These are phyloP conservation scores for Eulimnadia texana DNA, from an alignment of 1,140 invertebrate species.

Conservation along the genomic window DNA sequence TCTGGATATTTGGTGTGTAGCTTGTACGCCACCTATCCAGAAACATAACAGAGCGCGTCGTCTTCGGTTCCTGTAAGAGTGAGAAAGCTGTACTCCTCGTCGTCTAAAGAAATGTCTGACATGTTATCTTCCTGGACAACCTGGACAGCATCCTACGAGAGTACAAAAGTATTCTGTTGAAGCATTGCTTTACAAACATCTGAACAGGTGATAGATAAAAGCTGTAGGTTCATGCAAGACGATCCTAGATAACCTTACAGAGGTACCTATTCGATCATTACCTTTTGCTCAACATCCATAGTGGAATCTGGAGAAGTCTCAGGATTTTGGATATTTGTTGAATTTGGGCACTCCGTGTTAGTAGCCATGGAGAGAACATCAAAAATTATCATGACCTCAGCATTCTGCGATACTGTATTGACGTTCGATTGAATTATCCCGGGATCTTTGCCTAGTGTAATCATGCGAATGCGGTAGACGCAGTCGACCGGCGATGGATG, in stretches of 20 bases:
- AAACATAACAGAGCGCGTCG: background rate
- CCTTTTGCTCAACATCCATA: background rate
- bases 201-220: too few relatives aligned
- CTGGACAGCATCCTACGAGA: too few relatives aligned
- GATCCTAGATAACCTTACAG: too few relatives aligned
- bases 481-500: background rate
- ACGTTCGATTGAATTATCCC: background rate
- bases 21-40: background rate
- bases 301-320: too few relatives aligned
- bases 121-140: background rate
- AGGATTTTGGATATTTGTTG: background rate
- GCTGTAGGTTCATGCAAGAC: too few relatives aligned
- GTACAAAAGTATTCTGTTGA: too few relatives aligned
- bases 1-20: background rate
- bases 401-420: background rate
- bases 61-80: background rate
- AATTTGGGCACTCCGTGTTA: background rate
- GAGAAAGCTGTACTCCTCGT: too few relatives aligned
- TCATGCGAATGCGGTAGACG: background rate
- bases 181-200: too few relatives aligned
- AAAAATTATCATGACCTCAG: background rate
- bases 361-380: background rate
- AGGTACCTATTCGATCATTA: too few relatives aligned
- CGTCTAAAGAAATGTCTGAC: background rate
- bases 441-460: background rate